phyloP scores from a whole-genome alignment of 2,888 invertebrate genomes.

The Meloe dianella region DNA sequence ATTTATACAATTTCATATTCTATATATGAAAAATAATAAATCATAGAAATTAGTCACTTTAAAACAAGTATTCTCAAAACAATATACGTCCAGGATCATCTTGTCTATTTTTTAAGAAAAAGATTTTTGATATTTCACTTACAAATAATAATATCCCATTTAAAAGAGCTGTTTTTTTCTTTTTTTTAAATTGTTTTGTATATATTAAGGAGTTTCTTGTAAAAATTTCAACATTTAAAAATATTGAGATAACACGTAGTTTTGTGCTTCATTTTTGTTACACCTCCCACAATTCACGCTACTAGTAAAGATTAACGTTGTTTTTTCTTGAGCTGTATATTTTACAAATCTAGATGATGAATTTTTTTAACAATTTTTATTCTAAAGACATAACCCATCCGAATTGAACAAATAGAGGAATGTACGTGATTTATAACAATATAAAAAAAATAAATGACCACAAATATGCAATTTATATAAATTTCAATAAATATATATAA shows the following conservation, averaged over 20 bases:
- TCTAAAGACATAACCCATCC: background rate
- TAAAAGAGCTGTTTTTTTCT: background rate
- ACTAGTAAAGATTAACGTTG: too few relatives aligned
- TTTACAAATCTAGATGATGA: too few relatives aligned
- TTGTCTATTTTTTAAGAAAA: background rate
- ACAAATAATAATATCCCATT: background rate
- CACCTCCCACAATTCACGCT: too few relatives aligned
- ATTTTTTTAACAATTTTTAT: background rate
- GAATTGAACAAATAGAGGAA: background rate
- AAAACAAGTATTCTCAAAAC: background rate
- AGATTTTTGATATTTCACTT: conserved; percentile 8
- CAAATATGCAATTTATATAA: background rate
- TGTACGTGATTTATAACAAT: background rate
- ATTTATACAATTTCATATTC: conserved; percentile 7
- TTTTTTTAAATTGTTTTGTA: background rate
- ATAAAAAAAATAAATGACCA: background rate
- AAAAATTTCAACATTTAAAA: background rate
- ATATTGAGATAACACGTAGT: background rate
- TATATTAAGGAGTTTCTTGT: background rate
- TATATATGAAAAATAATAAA: conserved; percentile 3
- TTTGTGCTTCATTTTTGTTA: background rate
- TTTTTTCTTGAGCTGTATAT: too few relatives aligned
- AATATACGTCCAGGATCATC: background rate
- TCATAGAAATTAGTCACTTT: too few relatives aligned
- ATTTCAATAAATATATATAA: conserved; percentile 7